phyloP scores from a whole-genome alignment of 1,140 invertebrate species.

The Euura lappo region DNA sequence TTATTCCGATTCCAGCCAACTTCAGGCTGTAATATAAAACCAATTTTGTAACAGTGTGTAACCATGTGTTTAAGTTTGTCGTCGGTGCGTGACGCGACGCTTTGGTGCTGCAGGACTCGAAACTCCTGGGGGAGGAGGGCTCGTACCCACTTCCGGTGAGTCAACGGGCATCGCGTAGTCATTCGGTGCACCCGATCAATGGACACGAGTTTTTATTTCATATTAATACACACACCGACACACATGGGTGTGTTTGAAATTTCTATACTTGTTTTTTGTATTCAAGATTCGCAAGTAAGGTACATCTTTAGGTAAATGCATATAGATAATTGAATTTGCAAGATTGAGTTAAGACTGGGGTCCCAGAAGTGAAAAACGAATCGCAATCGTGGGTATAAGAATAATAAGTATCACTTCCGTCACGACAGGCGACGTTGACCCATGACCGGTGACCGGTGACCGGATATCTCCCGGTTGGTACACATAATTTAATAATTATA shows the following conservation, averaged over 20 bases:
- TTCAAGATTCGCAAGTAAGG: no score
- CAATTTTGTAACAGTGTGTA: no score
- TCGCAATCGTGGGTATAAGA: no score
- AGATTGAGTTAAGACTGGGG: background rate
- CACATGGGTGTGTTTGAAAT: no score
- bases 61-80: no score
- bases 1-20: no score
- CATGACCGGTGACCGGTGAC: background rate
- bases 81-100: background rate
- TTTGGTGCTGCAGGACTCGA: background rate
- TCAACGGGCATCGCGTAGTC: background rate
- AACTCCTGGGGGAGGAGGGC: background rate
- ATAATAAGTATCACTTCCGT: background rate
- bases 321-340: no score
- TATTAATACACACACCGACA: background rate
- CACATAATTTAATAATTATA: background rate
- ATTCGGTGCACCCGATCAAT: background rate
- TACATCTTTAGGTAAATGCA: no score
- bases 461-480: conserved; percentile 1
- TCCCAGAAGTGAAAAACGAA: background rate
- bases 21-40: no score
- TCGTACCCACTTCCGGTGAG: background rate
- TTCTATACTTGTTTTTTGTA: no score
- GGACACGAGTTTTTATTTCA: background rate
- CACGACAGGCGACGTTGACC: background rate